Conservation (phyloP, 2,888 invertebrate genomes). For the Meganola albula region DNA sequence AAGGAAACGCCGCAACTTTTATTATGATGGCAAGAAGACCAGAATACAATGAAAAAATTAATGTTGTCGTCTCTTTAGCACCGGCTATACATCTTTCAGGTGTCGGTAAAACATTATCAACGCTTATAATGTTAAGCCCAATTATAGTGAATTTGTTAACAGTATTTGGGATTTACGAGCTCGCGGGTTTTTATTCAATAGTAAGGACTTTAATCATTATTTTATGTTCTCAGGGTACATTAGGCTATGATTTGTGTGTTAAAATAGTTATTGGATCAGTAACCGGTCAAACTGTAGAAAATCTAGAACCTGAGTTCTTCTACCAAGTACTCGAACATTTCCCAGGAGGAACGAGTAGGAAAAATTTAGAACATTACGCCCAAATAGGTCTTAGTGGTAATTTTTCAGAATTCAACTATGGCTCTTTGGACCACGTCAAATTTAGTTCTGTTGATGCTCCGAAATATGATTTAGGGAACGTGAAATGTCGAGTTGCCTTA, state of each 20-base stretch:
- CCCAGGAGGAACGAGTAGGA: constrained; percentile 5
- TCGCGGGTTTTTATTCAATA: constrained; percentile 11
- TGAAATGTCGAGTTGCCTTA: constrained; percentile 8
- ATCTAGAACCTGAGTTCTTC: constrained; percentile 2
- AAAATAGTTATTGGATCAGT: background rate
- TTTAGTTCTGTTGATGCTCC: constrained; percentile 10
- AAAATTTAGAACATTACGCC: constrained; percentile 4
- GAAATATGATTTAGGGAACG: constrained; percentile 7
- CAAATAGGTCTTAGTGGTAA: background rate
- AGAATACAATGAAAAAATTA: constrained; percentile 15
- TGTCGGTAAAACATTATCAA: constrained; percentile 1
- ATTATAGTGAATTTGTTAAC: background rate
- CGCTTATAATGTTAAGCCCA: constrained; percentile 2
- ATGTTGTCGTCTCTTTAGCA: constrained; percentile 10
- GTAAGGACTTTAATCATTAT: background rate
- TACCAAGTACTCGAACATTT: constrained; percentile 2
- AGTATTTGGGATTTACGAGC: constrained; percentile 4
- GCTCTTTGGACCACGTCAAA: constrained; percentile 1
- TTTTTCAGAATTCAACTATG: constrained; percentile 8
- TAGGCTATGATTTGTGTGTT: constrained; percentile 14
- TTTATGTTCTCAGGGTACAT: constrained; percentile 12
- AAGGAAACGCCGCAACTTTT: constrained; percentile 9
- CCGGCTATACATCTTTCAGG: constrained; percentile 10
- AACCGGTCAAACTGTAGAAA: constrained; percentile 3
- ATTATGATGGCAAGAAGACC: constrained; percentile 9